Conservation (phyloP, 2,797 vertebrate species). For the Pangasius krempfi region DNA sequence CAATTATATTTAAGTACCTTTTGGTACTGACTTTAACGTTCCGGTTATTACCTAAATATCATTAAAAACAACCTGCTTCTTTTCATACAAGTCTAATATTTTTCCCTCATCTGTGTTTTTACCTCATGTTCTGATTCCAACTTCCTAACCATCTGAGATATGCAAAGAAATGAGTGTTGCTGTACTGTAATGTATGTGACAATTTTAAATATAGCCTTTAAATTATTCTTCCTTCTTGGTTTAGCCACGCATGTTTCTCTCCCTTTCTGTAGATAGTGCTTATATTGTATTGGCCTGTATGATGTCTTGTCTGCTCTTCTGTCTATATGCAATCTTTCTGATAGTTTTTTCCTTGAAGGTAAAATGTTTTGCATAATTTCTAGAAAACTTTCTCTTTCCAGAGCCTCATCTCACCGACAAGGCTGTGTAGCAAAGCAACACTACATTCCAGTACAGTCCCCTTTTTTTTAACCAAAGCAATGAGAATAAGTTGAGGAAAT, state of each 20-base stretch:
- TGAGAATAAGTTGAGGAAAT: conserved; percentile 24
- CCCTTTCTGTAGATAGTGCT: neutral
- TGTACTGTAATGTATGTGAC: neutral
- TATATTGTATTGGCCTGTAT: neutral
- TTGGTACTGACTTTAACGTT: neutral
- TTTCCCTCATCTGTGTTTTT: neutral
- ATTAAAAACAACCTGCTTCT: neutral
- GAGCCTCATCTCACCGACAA: neutral
- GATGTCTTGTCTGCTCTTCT: neutral
- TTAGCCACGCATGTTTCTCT: neutral
- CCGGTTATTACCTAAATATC: neutral
- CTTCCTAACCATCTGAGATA: neutral
- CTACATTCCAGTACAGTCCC: neutral
- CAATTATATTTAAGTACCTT: neutral
- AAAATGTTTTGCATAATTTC: neutral
- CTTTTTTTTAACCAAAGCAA: neutral
- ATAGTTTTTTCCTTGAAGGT: neutral
- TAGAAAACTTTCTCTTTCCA: neutral
- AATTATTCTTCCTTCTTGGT: neutral
- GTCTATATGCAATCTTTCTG: neutral
- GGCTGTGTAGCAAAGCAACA: neutral
- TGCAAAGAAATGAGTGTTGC: neutral
- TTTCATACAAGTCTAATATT: neutral
- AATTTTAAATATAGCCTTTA: neutral
- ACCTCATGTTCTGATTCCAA: neutral